Conservation (phyloP, 2,888 invertebrate species). For the Agrochola lota region DNA sequence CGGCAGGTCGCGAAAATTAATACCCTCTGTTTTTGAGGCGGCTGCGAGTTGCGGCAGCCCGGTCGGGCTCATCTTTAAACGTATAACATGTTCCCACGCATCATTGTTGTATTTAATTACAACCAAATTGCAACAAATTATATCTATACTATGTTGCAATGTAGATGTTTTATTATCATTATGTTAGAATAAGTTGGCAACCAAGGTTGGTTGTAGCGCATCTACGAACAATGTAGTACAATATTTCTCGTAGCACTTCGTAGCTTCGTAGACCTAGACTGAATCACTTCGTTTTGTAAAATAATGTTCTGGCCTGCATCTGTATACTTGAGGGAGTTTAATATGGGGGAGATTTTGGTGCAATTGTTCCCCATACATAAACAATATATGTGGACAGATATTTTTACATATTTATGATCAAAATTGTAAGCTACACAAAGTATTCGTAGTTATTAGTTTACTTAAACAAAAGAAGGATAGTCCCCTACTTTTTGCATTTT, state of each 20-base stretch:
- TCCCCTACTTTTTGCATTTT: background rate
- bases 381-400: background rate
- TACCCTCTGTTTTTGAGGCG: constrained; percentile 78
- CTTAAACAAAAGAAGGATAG: background rate
- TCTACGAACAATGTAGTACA: constrained; percentile 45
- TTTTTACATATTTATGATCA: background rate
- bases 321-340: constrained; percentile 6
- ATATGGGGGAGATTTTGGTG: background rate
- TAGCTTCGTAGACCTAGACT: constrained; percentile 50
- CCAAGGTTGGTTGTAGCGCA: constrained; percentile 27
- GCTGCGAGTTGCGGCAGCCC: constrained; percentile 54
- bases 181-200: constrained; percentile 45
- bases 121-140: constrained; percentile 57
- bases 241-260: constrained; percentile 60
- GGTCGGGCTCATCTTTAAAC: constrained; percentile 44
- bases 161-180: constrained; percentile 8
- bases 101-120: constrained; percentile 65
- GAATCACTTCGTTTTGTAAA: constrained; percentile 35
- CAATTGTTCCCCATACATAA: background rate
- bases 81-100: constrained; percentile 42
- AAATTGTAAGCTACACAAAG: background rate
- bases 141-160: constrained; percentile 21
- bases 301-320: constrained; percentile 16
- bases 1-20: constrained; percentile 82
- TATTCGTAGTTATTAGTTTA: background rate